phyloP scores from a whole-genome alignment of 2,888 invertebrate species.

The Lasioglossum vierecki region DNA sequence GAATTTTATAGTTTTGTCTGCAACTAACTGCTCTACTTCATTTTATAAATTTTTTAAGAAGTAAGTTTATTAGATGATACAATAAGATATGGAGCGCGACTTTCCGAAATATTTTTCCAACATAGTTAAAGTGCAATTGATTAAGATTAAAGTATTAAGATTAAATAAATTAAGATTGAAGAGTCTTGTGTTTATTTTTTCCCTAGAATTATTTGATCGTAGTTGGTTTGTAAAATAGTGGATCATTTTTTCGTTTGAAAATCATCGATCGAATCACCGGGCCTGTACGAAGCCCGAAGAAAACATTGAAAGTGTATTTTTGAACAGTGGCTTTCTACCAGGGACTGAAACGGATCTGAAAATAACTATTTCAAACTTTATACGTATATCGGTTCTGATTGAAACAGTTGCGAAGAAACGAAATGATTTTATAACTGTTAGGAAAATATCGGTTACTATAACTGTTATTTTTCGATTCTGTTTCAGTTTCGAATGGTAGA shows the following conservation, averaged over 20 bases:
- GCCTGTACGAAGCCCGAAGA: neutral
- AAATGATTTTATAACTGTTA: neutral
- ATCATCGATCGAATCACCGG: neutral
- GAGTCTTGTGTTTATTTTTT: neutral
- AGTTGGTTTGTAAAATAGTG: neutral
- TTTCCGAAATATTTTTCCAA: too few species aligned
- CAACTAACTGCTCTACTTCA: too few species aligned
- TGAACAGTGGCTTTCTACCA: neutral
- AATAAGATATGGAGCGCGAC: too few species aligned
- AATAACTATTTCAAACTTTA: neutral
- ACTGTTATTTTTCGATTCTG: too few species aligned
- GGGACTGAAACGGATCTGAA: neutral
- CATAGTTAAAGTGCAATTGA: neutral
- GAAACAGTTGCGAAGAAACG: neutral
- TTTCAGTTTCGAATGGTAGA: too few species aligned
- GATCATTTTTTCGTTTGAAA: neutral
- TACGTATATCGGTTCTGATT: neutral
- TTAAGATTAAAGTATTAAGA: neutral
- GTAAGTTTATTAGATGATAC: too few species aligned
- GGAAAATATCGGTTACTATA: neutral
- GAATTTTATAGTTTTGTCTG: too few species aligned
- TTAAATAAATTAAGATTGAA: too few species aligned
- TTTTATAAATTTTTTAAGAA: too few species aligned
- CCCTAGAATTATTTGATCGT: neutral
- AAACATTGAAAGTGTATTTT: neutral